phyloP scores from a whole-genome alignment of 2,888 invertebrate species.

The Netelia fuscicornis region DNA sequence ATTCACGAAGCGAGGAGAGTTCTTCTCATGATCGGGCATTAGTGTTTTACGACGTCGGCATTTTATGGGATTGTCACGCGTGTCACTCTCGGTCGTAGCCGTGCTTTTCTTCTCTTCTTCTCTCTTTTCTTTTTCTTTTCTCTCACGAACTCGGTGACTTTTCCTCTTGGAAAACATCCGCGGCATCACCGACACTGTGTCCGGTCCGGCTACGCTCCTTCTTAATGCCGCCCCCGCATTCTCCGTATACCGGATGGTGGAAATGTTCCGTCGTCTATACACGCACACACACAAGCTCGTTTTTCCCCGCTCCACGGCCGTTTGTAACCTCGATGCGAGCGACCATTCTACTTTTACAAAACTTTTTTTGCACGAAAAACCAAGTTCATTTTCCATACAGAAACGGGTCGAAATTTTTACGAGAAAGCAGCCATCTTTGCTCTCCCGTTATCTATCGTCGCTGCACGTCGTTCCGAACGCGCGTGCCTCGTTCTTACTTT shows the following conservation, averaged over 20 bases:
- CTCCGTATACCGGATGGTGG: neutral
- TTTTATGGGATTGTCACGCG: slow-evolving; percentile 80
- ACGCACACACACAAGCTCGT: too few relatives aligned
- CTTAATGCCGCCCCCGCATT: neutral
- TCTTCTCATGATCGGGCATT: slow-evolving; percentile 82
- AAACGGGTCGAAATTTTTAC: too few relatives aligned
- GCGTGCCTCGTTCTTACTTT: slow-evolving; percentile 7
- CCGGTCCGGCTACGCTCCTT: neutral
- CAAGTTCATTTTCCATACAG: too few relatives aligned
- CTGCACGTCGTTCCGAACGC: neutral
- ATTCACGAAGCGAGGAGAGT: slow-evolving; percentile 69
- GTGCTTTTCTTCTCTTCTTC: slow-evolving; percentile 48
- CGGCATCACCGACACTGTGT: neutral
- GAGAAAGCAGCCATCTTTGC: too few relatives aligned
- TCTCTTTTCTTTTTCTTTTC: slow-evolving; percentile 37
- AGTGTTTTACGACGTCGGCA: slow-evolving; percentile 82
- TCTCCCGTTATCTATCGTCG: neutral
- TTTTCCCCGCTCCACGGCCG: too few relatives aligned
- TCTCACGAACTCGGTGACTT: slow-evolving; percentile 35
- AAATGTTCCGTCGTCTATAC: too few relatives aligned
- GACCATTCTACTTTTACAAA: too few relatives aligned
- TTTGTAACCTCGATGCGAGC: too few relatives aligned
- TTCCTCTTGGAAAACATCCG: slow-evolving; percentile 2
- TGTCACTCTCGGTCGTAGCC: slow-evolving; percentile 73
- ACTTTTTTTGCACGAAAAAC: too few relatives aligned